These are phyloP conservation scores for human (Homo sapiens) DNA, from an alignment of 2,113 vertebrate genomes.

Conservation along the genomic window DNA sequence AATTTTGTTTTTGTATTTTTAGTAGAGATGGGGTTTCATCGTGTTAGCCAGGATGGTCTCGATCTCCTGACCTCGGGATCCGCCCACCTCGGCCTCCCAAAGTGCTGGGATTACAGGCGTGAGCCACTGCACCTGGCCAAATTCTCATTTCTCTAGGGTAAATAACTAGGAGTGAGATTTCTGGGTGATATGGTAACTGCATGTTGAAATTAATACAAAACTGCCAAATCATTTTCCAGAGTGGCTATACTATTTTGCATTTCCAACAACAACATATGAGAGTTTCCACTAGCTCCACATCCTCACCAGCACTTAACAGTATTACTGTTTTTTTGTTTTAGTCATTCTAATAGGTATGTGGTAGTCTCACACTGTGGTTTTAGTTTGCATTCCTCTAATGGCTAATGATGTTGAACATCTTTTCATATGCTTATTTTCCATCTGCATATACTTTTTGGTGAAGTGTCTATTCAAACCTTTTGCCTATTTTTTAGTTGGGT, in stretches of 20 bases:
- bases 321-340: not conserved
- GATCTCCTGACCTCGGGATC: no score
- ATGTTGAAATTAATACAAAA: slow-evolving; percentile 30
- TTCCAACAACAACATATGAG: not conserved
- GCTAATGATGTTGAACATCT: not conserved
- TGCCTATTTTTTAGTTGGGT: slow-evolving; percentile 15
- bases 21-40: no score
- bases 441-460: not conserved
- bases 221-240: not conserved
- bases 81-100: no score
- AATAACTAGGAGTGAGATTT: slow-evolving; percentile 20
- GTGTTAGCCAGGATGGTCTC: no score
- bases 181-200: not conserved
- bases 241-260: not conserved
- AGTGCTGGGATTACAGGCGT: no score
- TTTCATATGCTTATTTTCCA: not conserved
- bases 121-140: not conserved
- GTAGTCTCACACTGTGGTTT: not conserved
- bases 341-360: not conserved
- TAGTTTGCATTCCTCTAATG: slow-evolving; percentile 41
- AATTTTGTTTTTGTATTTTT: no score
- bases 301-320: not conserved
- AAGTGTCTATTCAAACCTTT: slow-evolving; percentile 3
- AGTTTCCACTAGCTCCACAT: not conserved
- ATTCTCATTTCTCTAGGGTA: slow-evolving; percentile 32